phyloP scores from a whole-genome alignment of 2,888 invertebrate genomes.

The Oligia latruncula region DNA sequence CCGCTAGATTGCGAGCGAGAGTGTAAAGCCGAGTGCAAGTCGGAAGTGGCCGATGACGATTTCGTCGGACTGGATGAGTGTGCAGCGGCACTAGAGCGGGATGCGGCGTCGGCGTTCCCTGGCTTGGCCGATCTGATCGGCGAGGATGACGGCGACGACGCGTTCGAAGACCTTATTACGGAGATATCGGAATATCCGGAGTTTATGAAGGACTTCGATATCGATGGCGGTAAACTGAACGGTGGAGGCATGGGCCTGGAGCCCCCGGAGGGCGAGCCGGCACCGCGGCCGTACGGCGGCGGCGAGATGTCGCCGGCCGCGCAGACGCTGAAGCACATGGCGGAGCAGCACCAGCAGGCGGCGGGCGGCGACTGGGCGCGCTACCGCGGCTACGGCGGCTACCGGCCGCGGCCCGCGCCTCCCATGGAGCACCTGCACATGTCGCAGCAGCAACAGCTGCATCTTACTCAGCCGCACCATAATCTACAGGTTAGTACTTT shows the following conservation, averaged over 20 bases:
- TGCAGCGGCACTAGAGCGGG: conserved; percentile 96
- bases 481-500: conserved; percentile 93
- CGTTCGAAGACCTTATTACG: conserved; percentile 96
- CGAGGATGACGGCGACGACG: conserved; percentile 95
- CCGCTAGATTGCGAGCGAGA: conserved; percentile 96
- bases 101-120: conserved; percentile 94
- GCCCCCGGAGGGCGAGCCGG: conserved; percentile 86
- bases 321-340: conserved; percentile 98
- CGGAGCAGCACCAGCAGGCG: conserved; percentile 97
- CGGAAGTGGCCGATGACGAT: conserved; percentile 94
- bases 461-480: conserved; percentile 95
- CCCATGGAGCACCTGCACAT: conserved; percentile 92
- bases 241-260: conserved; percentile 80
- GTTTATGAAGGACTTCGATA: conserved; percentile 95
- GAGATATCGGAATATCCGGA: conserved; percentile 96
- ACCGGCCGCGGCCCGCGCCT: conserved; percentile 84
- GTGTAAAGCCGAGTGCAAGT: conserved; percentile 94
- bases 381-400: conserved; percentile 89
- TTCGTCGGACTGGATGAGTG: conserved; percentile 96
- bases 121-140: conserved; percentile 95
- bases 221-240: conserved; percentile 84
- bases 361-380: conserved; percentile 90
- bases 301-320: conserved; percentile 97
- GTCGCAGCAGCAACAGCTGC: conserved; percentile 96
- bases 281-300: conserved; percentile 86